Conservation (phyloP, 92 coral and sea anemone species). For the Epizoanthus fatuus region DNA sequence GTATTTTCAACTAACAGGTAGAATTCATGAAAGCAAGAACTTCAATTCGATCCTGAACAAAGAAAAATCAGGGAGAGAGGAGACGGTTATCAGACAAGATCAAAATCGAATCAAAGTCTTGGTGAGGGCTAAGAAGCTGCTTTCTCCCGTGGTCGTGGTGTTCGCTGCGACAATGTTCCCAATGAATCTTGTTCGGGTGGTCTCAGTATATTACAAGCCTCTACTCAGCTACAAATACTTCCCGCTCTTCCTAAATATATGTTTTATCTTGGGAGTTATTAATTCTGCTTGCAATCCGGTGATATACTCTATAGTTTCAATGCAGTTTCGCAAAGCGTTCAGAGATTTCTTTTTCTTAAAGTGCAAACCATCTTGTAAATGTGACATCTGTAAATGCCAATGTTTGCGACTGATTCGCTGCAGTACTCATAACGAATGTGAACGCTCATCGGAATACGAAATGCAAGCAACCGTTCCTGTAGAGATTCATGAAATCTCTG, state of each 20-base stretch:
- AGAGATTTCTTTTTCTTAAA: background rate
- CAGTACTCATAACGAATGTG: too few relatives aligned
- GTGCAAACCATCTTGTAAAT: background rate
- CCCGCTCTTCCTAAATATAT: background rate
- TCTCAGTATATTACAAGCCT: background rate
- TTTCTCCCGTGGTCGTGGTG: background rate
- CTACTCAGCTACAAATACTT: background rate
- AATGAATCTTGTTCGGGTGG: background rate
- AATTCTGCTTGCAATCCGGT: background rate
- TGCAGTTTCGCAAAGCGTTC: constrained; percentile 3
- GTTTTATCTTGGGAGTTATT: constrained; percentile 2
- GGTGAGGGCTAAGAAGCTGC: background rate
- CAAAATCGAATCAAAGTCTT: background rate
- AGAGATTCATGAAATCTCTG: too few relatives aligned
- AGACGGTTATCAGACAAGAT: background rate
- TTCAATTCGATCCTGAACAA: background rate
- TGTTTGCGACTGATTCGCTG: too few relatives aligned
- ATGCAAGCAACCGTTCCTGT: too few relatives aligned
- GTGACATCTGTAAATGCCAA: background rate
- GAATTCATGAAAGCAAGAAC: background rate
- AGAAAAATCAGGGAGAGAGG: background rate
- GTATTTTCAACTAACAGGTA: constrained; percentile 1
- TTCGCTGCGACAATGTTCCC: background rate
- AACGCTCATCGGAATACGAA: too few relatives aligned
- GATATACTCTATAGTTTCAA: constrained; percentile 1